Evolutionary conservation across 2,797 vertebrate species (phyloP).

Genomic region (Malurus leucopterus): DNA sequence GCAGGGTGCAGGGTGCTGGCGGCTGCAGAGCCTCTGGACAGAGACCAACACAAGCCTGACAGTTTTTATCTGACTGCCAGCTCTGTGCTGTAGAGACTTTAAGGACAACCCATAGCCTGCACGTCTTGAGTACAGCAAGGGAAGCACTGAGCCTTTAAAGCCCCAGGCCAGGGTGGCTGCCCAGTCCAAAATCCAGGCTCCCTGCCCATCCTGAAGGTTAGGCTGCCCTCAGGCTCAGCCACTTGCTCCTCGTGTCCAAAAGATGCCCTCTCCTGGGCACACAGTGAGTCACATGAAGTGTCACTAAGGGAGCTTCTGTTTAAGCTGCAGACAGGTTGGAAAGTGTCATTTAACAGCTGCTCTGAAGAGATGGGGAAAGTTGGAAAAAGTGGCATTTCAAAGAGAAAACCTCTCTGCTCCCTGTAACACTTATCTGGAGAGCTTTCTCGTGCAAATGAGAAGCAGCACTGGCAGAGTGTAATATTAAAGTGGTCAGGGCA

Average conservation of each 20-base stretch:
- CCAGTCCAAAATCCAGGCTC: background rate
- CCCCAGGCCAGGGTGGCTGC: background rate
- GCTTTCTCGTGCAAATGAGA: background rate
- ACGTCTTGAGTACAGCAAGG: accelerated
- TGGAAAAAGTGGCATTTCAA: background rate
- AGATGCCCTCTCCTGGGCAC: conserved; percentile 35
- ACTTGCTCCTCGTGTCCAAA: background rate
- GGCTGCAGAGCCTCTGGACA: background rate
- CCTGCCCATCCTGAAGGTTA: background rate
- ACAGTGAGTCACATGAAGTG: background rate
- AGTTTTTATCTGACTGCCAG: background rate
- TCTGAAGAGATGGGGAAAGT: background rate
- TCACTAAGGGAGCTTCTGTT: background rate
- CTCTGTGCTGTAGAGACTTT: background rate
- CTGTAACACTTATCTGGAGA: background rate
- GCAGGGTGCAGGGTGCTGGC: background rate
- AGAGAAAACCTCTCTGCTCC: background rate
- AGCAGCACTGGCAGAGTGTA: background rate
- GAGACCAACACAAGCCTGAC: background rate
- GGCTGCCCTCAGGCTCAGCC: background rate
- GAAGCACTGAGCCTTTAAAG: background rate
- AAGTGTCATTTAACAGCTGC: background rate
- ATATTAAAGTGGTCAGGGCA: background rate
- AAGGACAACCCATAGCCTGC: background rate
- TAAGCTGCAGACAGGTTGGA: background rate